Evolutionary conservation across 2,113 vertebrate genomes (phyloP), one percentile per base, ranked within the genome.

Genomic region (Oplegnathus fasciatus): DNA sequence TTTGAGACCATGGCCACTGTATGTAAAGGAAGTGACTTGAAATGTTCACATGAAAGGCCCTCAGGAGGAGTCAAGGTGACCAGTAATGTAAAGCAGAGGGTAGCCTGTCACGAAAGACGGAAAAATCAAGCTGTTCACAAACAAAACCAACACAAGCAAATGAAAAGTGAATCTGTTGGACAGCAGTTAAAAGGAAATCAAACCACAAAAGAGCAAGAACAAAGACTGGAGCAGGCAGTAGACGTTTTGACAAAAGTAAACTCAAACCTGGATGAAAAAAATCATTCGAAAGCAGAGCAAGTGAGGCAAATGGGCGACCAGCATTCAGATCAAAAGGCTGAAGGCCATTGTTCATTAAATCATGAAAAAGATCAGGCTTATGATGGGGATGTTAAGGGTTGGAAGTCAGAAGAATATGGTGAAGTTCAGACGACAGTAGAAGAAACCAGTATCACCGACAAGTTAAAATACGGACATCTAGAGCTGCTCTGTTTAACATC

Each of bases 1-100:
- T 97, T 98, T 84, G 97, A 98, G 79, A 94, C 92, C 79, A 94
- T 91, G 0, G 78, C 94, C 26, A 84, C 90, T 34, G 88, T 97
- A 22, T 87, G 91, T 55, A 95, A 95, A 0, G 92, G 94, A 70
- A 73, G 52, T 34, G 71, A 88, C 44, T 50, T 87, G 0, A 91
- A 70, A 62, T 17, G 20, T 80, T 78, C 78, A 57, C 54, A 58
- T 28, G 79, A 82, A 67, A 92, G 8, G 50, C 46, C 76, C 10
- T 24, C 68, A 22, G 68, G 20, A 54, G 64, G 54, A 68, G 69
- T 86, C 7, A 87, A 69, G 11, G 24, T 78, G 58, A n/a, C 69
- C 24, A 64, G 28, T 60, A 64, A 58, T 30, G 44, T 71, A 24
- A 90, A 91, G 57, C 55, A 92, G 42, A 89, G 55, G 20, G 78